phyloP scores from a whole-genome alignment of 2,888 invertebrate species.

The Drosophila peninsularis region DNA sequence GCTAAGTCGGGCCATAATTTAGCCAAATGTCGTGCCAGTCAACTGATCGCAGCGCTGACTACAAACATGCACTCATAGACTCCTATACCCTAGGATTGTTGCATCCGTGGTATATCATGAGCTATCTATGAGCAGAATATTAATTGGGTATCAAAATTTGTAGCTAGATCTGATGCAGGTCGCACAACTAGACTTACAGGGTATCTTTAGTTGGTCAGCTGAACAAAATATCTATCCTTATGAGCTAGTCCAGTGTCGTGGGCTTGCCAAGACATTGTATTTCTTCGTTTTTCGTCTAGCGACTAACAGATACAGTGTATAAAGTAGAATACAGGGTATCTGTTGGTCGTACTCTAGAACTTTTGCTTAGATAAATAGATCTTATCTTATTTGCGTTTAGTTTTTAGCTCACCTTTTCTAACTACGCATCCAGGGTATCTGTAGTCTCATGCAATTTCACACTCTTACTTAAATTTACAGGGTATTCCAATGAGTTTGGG shows the following conservation, averaged over 20 bases:
- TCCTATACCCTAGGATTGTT: neutral
- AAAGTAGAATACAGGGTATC: neutral
- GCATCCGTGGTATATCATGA: neutral
- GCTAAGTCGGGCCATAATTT: constrained; percentile 64
- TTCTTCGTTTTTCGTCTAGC: neutral
- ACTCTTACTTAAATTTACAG: neutral
- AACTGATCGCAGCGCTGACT: constrained; percentile 42
- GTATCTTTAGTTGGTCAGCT: neutral
- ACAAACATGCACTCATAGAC: constrained; percentile 2
- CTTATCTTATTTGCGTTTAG: neutral
- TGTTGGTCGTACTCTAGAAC: too few species aligned
- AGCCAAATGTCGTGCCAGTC: constrained; percentile 72
- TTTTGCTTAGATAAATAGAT: too few species aligned
- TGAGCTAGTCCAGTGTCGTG: neutral
- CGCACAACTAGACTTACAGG: neutral
- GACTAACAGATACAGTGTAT: constrained; percentile 11
- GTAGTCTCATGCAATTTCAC: neutral
- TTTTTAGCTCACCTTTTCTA: neutral
- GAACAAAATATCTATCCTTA: neutral
- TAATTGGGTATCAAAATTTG: too few species aligned
- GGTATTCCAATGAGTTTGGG: neutral
- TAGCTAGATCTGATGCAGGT: too few species aligned
- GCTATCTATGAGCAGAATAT: too few species aligned
- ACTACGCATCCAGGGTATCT: neutral
- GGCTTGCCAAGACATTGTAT: neutral